These are phyloP conservation scores for Scatophagus argus DNA, from an alignment of 2,113 vertebrate genomes.

Conservation along the genomic window DNA sequence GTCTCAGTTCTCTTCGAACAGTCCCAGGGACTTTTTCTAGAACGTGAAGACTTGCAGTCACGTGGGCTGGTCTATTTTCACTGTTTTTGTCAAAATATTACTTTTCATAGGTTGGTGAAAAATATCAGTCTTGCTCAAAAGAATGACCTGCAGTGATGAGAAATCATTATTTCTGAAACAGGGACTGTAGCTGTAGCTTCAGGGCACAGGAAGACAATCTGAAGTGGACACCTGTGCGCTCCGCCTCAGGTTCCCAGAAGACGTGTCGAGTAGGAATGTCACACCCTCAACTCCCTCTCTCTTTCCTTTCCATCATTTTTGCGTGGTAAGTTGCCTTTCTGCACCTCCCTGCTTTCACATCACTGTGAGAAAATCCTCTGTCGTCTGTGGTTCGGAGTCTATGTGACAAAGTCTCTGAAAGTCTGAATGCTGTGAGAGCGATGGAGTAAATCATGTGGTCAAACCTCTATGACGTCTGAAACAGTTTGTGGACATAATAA, in stretches of 20 bases:
- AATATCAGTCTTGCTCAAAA: background rate
- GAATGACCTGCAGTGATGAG: background rate
- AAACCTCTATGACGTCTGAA: background rate
- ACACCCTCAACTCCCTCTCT: constrained; percentile 21
- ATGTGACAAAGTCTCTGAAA: background rate
- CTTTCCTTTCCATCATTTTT: constrained; percentile 18
- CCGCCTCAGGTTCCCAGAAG: constrained; percentile 45
- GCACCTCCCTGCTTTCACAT: constrained; percentile 46
- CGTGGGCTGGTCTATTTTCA: background rate
- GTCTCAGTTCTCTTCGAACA: background rate
- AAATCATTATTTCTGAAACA: background rate
- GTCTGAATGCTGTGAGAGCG: background rate
- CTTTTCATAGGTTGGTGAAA: background rate
- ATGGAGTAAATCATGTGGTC: background rate
- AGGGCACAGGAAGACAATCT: background rate
- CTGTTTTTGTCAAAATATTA: background rate
- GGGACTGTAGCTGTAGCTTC: background rate
- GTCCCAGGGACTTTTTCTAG: background rate
- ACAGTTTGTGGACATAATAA: too few species aligned
- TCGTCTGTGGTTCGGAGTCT: constrained; percentile 12
- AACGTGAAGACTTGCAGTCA: background rate
- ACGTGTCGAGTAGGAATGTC: constrained; percentile 62
- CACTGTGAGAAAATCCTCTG: constrained; percentile 54
- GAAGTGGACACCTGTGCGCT: constrained; percentile 50
- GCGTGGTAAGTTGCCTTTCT: constrained; percentile 2